A percentile compares a stretch with the other conserved stretches of the same genome.
Evolutionary conservation across 2,113 vertebrate species (phyloP).

Genomic region (Pterocles gutturalis): DNA sequence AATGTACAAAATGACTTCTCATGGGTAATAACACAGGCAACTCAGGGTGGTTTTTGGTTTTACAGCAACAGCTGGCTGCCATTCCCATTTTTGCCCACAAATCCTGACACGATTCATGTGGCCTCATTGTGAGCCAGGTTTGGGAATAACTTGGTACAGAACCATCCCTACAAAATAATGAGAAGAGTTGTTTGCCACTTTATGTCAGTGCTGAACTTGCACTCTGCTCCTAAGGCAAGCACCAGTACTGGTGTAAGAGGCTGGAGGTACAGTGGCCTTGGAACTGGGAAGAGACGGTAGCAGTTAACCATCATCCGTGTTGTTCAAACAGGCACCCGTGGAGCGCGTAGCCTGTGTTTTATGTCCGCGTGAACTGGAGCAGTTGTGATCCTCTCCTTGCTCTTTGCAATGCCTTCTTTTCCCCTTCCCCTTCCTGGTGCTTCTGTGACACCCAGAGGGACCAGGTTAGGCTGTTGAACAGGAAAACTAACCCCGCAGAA

Average conservation of each 20-base stretch:
- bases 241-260: not conserved
- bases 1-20: not conserved
- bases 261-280: not conserved
- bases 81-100: not conserved
- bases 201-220: not conserved
- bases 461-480: not conserved
- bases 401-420: not conserved
- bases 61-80: not conserved
- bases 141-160: not conserved
- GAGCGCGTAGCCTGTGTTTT: not conserved
- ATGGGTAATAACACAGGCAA: not conserved
- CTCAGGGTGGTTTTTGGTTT: not conserved
- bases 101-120: not conserved
- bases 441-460: not conserved
- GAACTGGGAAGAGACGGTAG: not conserved
- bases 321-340: not conserved
- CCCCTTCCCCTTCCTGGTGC: not conserved
- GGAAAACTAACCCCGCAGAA: not conserved
- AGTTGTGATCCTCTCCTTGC: not conserved
- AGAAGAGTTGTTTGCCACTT: not conserved
- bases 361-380: rapidly evolving
- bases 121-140: not conserved
- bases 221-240: not conserved
- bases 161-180: not conserved
- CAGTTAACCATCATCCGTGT: not conserved